Conservation (phyloP, 2,888 invertebrate species). For the Apamea sordens region DNA sequence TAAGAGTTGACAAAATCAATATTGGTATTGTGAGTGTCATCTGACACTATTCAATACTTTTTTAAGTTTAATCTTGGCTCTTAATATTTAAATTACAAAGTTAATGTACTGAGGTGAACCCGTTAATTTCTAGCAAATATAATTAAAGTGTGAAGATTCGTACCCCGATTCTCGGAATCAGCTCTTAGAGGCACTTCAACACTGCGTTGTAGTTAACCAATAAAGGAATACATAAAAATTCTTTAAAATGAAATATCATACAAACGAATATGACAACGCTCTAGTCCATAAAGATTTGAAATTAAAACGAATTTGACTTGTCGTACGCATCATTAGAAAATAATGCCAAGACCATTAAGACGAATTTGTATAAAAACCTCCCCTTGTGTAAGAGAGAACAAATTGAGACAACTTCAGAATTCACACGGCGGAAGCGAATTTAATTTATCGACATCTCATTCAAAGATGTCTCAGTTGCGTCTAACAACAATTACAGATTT, state of each 20-base stretch:
- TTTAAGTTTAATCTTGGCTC: neutral
- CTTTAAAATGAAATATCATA: conserved; percentile 6
- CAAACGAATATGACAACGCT: conserved; percentile 30
- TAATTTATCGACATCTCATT: conserved; percentile 89
- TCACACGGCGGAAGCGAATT: conserved; percentile 89
- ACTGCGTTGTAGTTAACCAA: conserved; percentile 10
- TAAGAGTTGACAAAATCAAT: conserved; percentile 24
- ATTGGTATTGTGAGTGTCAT: neutral
- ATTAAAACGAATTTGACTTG: conserved; percentile 60
- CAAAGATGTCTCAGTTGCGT: conserved; percentile 84
- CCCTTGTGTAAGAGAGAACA: conserved; percentile 84
- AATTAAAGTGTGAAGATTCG: neutral
- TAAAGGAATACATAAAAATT: conserved; percentile 28
- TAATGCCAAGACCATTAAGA: conserved; percentile 75
- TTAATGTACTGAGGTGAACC: neutral
- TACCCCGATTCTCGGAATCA: neutral
- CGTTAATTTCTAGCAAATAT: neutral
- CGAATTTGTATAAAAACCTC: conserved; percentile 69
- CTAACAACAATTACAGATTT: conserved; percentile 84
- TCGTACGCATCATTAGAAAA: conserved; percentile 79
- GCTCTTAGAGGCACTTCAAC: neutral
- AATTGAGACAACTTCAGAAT: conserved; percentile 88
- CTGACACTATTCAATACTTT: neutral
- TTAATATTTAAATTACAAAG: neutral
- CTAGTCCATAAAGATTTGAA: conserved; percentile 33